phyloP scores from a whole-genome alignment of 1,140 invertebrate genomes.

The Parapsyche elsis region DNA sequence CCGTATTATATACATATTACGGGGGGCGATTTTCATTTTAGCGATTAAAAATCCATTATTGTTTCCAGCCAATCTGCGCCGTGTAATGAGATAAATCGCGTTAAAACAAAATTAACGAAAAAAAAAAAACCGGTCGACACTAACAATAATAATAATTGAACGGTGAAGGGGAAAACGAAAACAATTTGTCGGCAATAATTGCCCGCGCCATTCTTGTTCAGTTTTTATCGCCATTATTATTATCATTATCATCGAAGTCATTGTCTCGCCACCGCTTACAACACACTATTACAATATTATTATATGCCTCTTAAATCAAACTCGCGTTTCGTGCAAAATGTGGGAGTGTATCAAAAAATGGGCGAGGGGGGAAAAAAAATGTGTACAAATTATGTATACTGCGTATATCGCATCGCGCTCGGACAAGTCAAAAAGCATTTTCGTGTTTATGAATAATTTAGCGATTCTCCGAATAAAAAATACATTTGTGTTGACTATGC shows the following conservation, averaged over 20 bases:
- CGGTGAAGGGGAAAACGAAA: neutral
- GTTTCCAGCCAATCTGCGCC: constrained; percentile 8
- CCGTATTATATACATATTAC: neutral
- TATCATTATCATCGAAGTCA: too few relatives aligned
- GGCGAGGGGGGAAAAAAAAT: neutral
- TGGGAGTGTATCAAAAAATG: neutral
- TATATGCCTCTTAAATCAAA: neutral
- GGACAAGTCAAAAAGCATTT: constrained; percentile 38
- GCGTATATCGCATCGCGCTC: neutral
- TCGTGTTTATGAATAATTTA: constrained; percentile 47
- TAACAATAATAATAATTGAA: neutral
- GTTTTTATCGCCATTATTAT: too few relatives aligned
- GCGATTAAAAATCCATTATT: constrained; percentile 20
- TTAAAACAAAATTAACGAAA: neutral
- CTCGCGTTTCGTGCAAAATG: neutral
- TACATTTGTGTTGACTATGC: constrained; percentile 38
- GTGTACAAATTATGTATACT: neutral
- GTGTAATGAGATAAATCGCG: constrained; percentile 9
- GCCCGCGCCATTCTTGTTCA: too few relatives aligned
- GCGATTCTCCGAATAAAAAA: constrained; percentile 40
- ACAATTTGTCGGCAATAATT: neutral
- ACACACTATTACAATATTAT: neutral
- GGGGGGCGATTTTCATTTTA: neutral
- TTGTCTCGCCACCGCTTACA: neutral
- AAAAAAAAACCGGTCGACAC: neutral